Evolutionary conservation across 2,888 invertebrate species (phyloP), one percentile per base, ranked within the genome.

Genomic region (Taphrorychus bicolor): DNA sequence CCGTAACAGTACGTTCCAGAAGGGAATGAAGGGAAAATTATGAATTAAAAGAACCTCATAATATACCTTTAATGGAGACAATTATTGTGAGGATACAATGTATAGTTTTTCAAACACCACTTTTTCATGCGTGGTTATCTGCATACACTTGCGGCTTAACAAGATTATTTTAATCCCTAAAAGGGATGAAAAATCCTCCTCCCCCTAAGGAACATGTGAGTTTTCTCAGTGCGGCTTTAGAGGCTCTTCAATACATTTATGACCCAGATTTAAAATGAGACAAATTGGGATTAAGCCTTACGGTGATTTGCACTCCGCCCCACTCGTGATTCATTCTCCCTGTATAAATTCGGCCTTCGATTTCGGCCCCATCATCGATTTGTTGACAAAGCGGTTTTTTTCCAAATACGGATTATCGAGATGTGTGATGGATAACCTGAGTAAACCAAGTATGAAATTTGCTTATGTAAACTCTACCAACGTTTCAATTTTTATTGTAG

Each of bases 251-350:
- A 58, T 67, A 49, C 67, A 40, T 59, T 73, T 76, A 76, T 80
- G 81, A 81, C 80, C 80, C 78, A 81, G 79, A 81, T 81, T 81
- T 80, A 79, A 80, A 81, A 81, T 79, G 81, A 80, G 81, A 81
- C 81, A 81, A 82, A 82, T 81, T 80, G 79, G 81, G 80, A 81
- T 82, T 82, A 82, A 76, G 78, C 73, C 77, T 75, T 74, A 82
- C 81, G 82, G 77, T 79, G 81, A 82, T 82, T 82, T 82, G 78
- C 78, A 78, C 81, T 79, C 73, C 78, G 78, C 80, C 79, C 81
- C 75, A 70, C 62, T 73, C 71, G 75, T 79, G 79, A 79, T 76
- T 78, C 79, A 79, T 77, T 74, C 72, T 70, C 66, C 22, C 19
- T 63, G 69, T 54, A 63, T 66, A 66, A 63, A 66, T 61, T 66